These are phyloP conservation scores for Lamprologus lemairii DNA, from an alignment of 2,113 vertebrate genomes.

Conservation along the genomic window DNA sequence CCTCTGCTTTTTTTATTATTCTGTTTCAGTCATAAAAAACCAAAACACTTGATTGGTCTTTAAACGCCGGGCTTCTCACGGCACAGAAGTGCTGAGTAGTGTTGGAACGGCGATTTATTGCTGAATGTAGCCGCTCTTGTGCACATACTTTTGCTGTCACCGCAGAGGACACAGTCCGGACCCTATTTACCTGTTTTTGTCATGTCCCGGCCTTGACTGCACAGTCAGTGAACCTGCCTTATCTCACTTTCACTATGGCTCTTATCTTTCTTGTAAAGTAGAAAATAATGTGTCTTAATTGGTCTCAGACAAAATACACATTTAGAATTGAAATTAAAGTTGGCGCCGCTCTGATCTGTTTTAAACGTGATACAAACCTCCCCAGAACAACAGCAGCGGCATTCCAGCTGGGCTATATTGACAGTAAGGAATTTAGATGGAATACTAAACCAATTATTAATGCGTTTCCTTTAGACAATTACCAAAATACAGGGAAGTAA, in stretches of 20 bases:
- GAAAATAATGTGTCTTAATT: background rate
- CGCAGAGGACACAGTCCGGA: constrained; percentile 27
- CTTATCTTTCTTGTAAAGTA: background rate
- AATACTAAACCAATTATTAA: background rate
- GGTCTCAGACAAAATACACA: background rate
- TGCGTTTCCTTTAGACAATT: background rate
- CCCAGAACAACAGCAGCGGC: background rate
- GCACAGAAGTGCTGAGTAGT: background rate
- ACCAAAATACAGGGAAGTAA: background rate
- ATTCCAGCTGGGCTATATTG: background rate
- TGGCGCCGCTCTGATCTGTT: accelerated
- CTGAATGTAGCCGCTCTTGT: constrained; percentile 8
- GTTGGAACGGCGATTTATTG: background rate
- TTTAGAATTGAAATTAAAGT: background rate
- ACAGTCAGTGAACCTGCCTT: constrained; percentile 55
- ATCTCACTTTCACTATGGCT: constrained; percentile 11
- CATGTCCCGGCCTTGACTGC: constrained; percentile 43
- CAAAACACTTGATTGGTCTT: background rate
- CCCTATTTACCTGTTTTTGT: constrained; percentile 30
- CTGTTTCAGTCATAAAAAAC: background rate
- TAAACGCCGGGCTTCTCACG: background rate
- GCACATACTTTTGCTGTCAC: constrained; percentile 39
- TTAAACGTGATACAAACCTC: background rate
- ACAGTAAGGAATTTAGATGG: background rate
- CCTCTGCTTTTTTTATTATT: background rate